Conservation (phyloP, 2,888 invertebrate species). For the Amphipyra berbera region DNA sequence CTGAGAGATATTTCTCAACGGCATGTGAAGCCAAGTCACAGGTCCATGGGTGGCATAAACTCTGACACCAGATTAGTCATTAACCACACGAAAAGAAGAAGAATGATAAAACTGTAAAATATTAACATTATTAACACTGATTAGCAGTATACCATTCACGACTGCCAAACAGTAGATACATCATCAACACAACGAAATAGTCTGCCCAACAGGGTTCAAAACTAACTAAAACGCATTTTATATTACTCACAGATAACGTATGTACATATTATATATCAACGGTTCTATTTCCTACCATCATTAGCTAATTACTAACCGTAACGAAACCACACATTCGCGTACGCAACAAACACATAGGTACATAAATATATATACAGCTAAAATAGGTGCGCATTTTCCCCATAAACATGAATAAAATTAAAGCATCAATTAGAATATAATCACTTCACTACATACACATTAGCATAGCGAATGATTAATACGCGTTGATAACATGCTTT, state of each 20-base stretch:
- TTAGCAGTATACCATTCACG: too few species aligned
- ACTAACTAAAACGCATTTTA: neutral
- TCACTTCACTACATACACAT: constrained; percentile 75
- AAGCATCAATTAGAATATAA: constrained; percentile 82
- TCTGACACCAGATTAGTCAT: too few species aligned
- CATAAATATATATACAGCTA: neutral
- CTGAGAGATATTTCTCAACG: too few species aligned
- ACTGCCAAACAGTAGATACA: too few species aligned
- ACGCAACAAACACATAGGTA: constrained; percentile 18
- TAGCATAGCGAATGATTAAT: constrained; percentile 83
- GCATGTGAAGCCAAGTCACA: too few species aligned
- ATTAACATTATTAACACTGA: too few species aligned
- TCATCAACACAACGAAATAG: neutral
- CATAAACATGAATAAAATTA: constrained; percentile 59
- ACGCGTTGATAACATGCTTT: constrained; percentile 76
- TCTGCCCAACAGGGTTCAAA: neutral
- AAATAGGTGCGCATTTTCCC: constrained; percentile 47
- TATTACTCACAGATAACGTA: too few species aligned
- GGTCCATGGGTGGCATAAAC: too few species aligned
- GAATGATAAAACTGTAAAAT: too few species aligned
- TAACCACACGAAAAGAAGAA: too few species aligned
- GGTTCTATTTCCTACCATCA: constrained; percentile 41
- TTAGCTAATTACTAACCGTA: constrained; percentile 45
- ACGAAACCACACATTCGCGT: constrained; percentile 33
- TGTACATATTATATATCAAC: constrained; percentile 4